Evolutionary conservation across 2,797 vertebrate genomes (phyloP).

Genomic region (Micropoecilia bifurca): DNA sequence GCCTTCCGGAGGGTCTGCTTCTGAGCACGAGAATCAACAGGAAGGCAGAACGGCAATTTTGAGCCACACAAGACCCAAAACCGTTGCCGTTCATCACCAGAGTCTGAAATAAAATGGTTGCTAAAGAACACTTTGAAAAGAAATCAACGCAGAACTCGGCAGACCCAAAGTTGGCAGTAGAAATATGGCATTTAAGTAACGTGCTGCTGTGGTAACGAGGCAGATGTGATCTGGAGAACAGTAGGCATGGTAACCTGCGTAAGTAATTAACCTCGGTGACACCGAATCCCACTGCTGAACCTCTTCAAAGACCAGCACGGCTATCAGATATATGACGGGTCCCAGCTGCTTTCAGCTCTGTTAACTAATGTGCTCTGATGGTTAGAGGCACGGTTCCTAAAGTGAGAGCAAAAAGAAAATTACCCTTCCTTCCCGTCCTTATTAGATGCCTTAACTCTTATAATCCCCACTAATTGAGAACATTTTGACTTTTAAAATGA

Average conservation of each 20-base stretch:
- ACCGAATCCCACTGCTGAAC: constrained; percentile 46
- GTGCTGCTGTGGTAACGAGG: constrained; percentile 20
- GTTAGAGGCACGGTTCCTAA: constrained; percentile 40
- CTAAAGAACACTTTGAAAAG: constrained; percentile 48
- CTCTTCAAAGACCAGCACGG: constrained; percentile 56
- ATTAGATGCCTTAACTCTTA: constrained; percentile 16
- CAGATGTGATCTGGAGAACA: constrained; percentile 41
- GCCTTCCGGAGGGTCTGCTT: constrained; percentile 54
- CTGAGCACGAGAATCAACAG: constrained; percentile 53
- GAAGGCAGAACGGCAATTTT: constrained; percentile 31
- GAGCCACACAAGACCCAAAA: constrained; percentile 25
- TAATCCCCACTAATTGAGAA: constrained; percentile 29
- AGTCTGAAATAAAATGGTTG: constrained; percentile 39
- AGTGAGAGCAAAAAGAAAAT: constrained; percentile 43
- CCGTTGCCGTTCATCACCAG: constrained; percentile 42
- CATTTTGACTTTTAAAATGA: constrained; percentile 26
- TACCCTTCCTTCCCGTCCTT: constrained; percentile 37
- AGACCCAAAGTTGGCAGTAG: constrained; percentile 11
- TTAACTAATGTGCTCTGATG: constrained; percentile 49
- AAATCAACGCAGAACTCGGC: constrained; percentile 40
- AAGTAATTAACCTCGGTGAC: constrained; percentile 76
- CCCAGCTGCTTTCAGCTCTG: constrained; percentile 47
- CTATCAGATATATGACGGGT: constrained; percentile 53
- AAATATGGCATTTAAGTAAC: constrained; percentile 28
- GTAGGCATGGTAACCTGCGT: constrained; percentile 50